Percentiles rank a stretch among this genome's conserved stretches.
phyloP scores from a whole-genome alignment of 2,888 invertebrate genomes.

The Falcaria lacertinaria region DNA sequence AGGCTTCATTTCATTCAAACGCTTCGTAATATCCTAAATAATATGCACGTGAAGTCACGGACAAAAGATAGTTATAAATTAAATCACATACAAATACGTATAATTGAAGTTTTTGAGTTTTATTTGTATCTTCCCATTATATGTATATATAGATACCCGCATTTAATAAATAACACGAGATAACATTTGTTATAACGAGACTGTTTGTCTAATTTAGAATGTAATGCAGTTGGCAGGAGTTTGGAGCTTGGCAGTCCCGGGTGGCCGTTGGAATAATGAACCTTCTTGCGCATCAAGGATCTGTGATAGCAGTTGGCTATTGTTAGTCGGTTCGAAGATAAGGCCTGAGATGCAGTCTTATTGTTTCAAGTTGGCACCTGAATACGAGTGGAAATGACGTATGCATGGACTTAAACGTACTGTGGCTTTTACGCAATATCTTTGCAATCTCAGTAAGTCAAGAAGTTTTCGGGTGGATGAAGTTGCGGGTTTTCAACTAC shows the following conservation, averaged over 20 bases:
- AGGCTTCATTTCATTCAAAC: too few relatives aligned
- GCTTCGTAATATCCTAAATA: too few relatives aligned
- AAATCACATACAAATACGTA: too few relatives aligned
- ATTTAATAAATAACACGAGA: slow-evolving; percentile 9
- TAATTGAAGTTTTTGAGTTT: too few relatives aligned
- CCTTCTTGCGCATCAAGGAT: slow-evolving; percentile 9
- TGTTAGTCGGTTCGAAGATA: not conserved
- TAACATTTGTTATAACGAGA: slow-evolving; percentile 19
- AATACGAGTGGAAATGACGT: not conserved
- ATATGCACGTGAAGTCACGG: too few relatives aligned
- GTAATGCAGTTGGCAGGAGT: slow-evolving; percentile 30
- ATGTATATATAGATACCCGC: too few relatives aligned
- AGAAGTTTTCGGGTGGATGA: too few relatives aligned
- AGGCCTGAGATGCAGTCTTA: not conserved
- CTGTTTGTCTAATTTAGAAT: slow-evolving; percentile 25
- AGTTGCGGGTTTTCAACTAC: too few relatives aligned
- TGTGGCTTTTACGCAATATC: not conserved
- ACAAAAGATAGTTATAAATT: too few relatives aligned
- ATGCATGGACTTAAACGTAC: not conserved
- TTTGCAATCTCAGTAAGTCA: too few relatives aligned
- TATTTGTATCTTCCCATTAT: too few relatives aligned
- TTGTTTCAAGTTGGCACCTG: not conserved
- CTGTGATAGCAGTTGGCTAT: slow-evolving; percentile 1
- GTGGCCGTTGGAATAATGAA: slow-evolving; percentile 52
- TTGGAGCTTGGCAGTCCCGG: slow-evolving; percentile 38